Evolutionary conservation across 2,797 vertebrate genomes (phyloP), one percentile per base, ranked within the genome.

Genomic region (Lateolabrax maculatus): DNA sequence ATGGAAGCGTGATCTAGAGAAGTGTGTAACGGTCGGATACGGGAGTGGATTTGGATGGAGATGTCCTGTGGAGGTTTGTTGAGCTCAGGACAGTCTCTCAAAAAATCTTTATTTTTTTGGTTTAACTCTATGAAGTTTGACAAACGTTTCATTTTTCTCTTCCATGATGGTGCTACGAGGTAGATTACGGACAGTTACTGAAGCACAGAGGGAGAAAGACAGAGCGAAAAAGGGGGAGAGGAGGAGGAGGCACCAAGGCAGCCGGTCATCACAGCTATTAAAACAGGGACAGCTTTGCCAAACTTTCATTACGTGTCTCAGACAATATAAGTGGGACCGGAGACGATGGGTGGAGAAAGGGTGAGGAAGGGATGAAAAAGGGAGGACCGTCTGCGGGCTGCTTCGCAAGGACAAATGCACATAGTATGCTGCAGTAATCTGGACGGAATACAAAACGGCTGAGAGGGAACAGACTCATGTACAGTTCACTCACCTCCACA

Each of bases 321-420:
- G 82, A 84, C 69, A 46, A 61, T 72, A 23, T 53, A 25, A 73
- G 62, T 71, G 62, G 77, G 85, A 87, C 71, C 61, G 66, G 83
- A 78, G 56, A 49, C 72, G 83, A 67, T 12, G 53, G 74, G 52
- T 51, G 65, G 77, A 75, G 48, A 60, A 74, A 31, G 70, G 74
- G 56, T 51, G 68, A 75, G 39, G 27, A 63, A 36, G 23, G 51
- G 27, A 51, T 63, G 23, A 64, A 71, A 71, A 46, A 34, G 48
- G 37, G 71, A 62, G 64, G 80, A 69, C 57, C 3, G 16, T n/a
- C 9, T n/a, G 70, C 74, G 80, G 74, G 64, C 71, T 80, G 84
- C 72, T 71, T 90, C 21, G 65, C 89, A 90, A 94, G 91, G 91
- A 93, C 91, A 91, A 93, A 90, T 27, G 69, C 87, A 76, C 85